Evolutionary conservation across 2,797 vertebrate species (phyloP).

Genomic region (Enteromius paludinosus): DNA sequence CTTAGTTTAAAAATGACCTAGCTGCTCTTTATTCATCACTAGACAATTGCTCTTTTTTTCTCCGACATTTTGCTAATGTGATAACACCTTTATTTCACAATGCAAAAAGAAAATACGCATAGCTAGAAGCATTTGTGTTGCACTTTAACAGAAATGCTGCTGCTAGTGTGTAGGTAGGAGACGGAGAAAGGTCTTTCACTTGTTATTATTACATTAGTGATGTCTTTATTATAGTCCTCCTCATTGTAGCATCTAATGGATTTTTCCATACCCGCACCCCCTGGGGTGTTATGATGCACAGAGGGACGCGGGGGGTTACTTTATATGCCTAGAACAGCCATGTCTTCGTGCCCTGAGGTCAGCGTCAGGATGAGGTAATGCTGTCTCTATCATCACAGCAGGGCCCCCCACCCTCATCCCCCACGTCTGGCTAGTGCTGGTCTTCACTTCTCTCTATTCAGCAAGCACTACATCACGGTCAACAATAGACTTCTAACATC

Average conservation of each 20-base stretch:
- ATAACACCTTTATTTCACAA: background rate
- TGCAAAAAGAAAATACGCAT: background rate
- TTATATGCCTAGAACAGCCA: conserved; percentile 42
- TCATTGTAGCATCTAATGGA: conserved; percentile 55
- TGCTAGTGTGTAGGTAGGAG: background rate
- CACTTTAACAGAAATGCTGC: background rate
- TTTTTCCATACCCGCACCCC: conserved; percentile 46
- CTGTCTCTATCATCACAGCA: conserved; percentile 50
- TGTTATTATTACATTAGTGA: conserved; percentile 74
- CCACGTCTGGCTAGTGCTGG: conserved; percentile 49
- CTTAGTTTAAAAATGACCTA: background rate
- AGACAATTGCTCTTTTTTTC: background rate
- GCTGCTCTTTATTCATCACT: background rate
- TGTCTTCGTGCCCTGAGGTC: conserved; percentile 49
- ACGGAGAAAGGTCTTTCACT: conserved; percentile 68
- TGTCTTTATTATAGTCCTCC: conserved; percentile 69
- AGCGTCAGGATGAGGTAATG: conserved; percentile 63
- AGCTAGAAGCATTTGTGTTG: background rate
- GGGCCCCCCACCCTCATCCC: conserved; percentile 9
- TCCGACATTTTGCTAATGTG: background rate
- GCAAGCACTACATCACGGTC: conserved; percentile 62
- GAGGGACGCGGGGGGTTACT: conserved; percentile 22
- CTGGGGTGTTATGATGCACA: conserved; percentile 43
- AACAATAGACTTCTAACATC: conserved; percentile 70
- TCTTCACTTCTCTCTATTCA: conserved; percentile 46